Evolutionary conservation across 2,888 invertebrate genomes (phyloP), one percentile per base, ranked within the genome.

Genomic region (Drosophila demipolita): DNA sequence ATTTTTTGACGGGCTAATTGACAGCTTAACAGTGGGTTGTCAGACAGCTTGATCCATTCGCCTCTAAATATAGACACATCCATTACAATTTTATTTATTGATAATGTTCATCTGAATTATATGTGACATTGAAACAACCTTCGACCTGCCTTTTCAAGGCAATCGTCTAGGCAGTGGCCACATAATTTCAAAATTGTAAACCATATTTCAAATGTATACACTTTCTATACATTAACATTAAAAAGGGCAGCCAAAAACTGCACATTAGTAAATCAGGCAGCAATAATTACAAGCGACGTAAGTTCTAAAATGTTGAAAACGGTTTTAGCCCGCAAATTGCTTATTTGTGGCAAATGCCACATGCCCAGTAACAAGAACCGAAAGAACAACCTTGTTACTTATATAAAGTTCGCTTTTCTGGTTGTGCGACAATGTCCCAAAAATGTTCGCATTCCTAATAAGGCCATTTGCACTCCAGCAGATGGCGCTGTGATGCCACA

Each of bases 331-430:
- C 50, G 55, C 73, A 69, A 83, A 82, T 84, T 82, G 84, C 79
- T 84, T 82, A 83, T 83, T 82, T 82, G 77, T 69, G 73, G 36
- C 40, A 53, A 63, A 29, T 64, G 58, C 49, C 36, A 58, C 7
- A 12, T 64, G 32, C 20, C 23, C n/a, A 40, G 35, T 36, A 60
- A 57, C 53, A 26, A 35, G 32, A 33, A 42, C n/a, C 55, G 32
- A 15, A 55, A 55, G n/a, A 63, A 50, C 66, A 60, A 57, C 40
- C 66, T 60, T 69, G 79, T 87, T 85, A 77, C 74, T 87, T 87
- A 85, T 84, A 88, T 85, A 84, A 87, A 84, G 88, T 83, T 87
- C 83, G 79, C 38, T 73, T 70, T 68, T 83, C 67, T 81, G 85
- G 80, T 75, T 59, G 75, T 64, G 38, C 26, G 5, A 58, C 54